Percentiles rank a stretch among this genome's conserved stretches.
Evolutionary conservation across 30 jellyfish, hydroid and myxozoan species (phyloP).

Genomic region (Aurelia sp.): DNA sequence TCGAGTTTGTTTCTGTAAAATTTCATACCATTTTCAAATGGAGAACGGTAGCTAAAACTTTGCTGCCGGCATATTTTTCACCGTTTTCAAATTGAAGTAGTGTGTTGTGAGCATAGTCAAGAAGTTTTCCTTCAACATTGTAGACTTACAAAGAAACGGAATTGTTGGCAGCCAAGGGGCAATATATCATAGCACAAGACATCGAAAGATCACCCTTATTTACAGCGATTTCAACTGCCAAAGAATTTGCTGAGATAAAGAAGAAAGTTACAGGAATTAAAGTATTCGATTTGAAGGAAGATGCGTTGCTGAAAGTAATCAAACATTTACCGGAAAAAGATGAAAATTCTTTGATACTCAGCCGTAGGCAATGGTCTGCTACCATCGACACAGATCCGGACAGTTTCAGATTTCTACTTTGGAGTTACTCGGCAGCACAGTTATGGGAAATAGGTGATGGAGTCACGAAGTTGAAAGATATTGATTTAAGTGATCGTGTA

Average conservation of each 20-base stretch:
- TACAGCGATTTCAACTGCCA: constrained; percentile 8
- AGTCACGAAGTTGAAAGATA: constrained; percentile 8
- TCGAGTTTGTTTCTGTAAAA: no score
- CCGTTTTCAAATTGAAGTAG: no score
- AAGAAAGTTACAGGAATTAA: constrained; percentile 14
- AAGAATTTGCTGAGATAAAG: constrained; percentile 7
- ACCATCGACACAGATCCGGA: constrained; percentile 35
- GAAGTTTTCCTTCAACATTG: background rate
- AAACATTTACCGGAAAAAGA: background rate
- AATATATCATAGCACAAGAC: constrained; percentile 32
- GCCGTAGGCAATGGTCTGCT: constrained; percentile 18
- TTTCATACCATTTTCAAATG: no score
- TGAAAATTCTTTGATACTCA: no score
- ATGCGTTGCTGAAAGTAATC: background rate
- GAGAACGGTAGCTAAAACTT: no score
- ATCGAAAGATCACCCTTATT: background rate
- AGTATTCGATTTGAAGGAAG: constrained; percentile 19
- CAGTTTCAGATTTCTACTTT: constrained; percentile 24
- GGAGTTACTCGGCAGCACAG: constrained; percentile 23
- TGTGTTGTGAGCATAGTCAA: no score
- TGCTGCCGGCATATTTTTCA: no score
- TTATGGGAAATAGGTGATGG: constrained; percentile 31
- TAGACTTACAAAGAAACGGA: constrained; percentile 23
- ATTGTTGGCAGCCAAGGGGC: constrained; percentile 44
- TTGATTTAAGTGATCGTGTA: constrained; percentile 32